Evolutionary conservation across 2,888 invertebrate species (phyloP), one percentile per base, ranked within the genome.

Genomic region (Trilocha varians): DNA sequence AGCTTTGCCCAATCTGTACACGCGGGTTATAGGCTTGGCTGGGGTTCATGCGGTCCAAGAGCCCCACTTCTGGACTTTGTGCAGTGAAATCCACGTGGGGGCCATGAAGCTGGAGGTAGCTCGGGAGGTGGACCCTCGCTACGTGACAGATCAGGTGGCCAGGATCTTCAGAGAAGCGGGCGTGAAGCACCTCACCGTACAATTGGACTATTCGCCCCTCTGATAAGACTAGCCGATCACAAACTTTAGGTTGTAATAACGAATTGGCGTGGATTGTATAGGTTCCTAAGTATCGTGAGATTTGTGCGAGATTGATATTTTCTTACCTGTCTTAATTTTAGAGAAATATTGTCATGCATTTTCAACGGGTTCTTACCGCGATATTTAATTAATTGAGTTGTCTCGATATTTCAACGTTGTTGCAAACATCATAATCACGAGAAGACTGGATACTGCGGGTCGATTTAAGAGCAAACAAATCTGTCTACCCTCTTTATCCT

Each of bases 21-120:
- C 96, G 62, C 93, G 94, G 61, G 93, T 96, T 55, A 94, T 93
- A 37, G 93, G 96, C 48, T 77, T 98, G 42, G 95, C 97, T 8
- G 98, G 98, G 3, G 98, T 98, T 13, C 95, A 96, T 70, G 95
- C 96, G 45, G 96, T 98, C 9, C 97, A 98, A 65, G 98, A 99
- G 61, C 97, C 97, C 3, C 98, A 98, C 71, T 98, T 99, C 79
- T 99, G 98, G 98, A 99, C 98, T 11, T 87, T 99, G 47, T 98
- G 98, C 74, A 97, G 96, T 68, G 96, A 97, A 57, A 91, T 94
- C 44, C 97, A 93, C 70, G 93, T 98, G 1, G 98, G 98, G 51
- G 95, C 95, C 52, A 82, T 99, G 41, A 99, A 98, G 82, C 79
- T 99, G 41, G 98, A 98, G 78, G 98, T 98, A n/a, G 93, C 96